A percentile compares a stretch with the other conserved stretches of the same genome.
phyloP scores from a whole-genome alignment of 1,140 invertebrate genomes.

The Leptinotarsa texana region DNA sequence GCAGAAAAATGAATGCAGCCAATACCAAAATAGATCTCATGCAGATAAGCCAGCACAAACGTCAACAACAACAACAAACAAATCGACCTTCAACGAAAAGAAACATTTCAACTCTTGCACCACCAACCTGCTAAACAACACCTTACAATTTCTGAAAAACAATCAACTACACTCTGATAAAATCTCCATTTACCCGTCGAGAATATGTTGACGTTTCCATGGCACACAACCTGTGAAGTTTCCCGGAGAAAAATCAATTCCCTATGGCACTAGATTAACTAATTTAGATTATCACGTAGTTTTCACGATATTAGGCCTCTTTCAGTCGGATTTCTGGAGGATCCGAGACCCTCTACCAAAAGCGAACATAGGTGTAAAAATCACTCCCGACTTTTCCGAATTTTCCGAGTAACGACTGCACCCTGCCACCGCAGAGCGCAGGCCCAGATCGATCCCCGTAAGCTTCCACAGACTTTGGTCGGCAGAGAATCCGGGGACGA shows the following conservation, averaged over 20 bases:
- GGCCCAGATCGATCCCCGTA: constrained; percentile 14
- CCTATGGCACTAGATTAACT: not conserved
- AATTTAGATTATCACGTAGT: constrained; percentile 4
- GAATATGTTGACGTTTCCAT: constrained; percentile 20
- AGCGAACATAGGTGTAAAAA: constrained; percentile 8
- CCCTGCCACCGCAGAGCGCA: constrained; percentile 12
- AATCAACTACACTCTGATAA: not conserved
- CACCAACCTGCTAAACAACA: not conserved
- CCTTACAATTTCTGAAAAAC: not conserved
- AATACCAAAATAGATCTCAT: not conserved
- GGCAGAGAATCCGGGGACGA: constrained; percentile 1
- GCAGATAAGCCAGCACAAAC: not conserved
- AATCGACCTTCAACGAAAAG: no score
- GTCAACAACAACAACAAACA: not conserved
- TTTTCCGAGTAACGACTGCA: constrained; percentile 22
- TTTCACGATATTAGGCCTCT: constrained; percentile 7
- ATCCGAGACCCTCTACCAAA: not conserved
- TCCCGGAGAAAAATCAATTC: constrained; percentile 9
- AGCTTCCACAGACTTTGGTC: not conserved
- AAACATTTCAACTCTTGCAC: no score
- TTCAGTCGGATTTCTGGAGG: not conserved
- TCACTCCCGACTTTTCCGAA: constrained; percentile 11
- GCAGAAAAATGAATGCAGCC: not conserved
- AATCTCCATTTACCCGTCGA: not conserved
- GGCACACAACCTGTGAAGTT: constrained; percentile 14